Conservation (phyloP, 2,888 invertebrate genomes). For the Scelioninae gen. 2 region DNA sequence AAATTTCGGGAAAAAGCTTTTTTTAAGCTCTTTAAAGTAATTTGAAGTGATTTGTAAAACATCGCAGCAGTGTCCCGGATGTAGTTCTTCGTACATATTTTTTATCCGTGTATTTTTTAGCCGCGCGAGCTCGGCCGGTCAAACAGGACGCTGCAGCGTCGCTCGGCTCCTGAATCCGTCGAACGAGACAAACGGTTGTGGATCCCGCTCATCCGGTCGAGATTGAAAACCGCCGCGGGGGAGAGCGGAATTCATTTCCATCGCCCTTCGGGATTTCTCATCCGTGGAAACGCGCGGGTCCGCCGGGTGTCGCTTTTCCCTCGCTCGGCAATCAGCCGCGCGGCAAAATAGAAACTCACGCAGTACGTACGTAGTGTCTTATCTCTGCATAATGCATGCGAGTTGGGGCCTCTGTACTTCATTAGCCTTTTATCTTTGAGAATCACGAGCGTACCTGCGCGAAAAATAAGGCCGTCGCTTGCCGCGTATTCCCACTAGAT, state of each 20-base stretch:
- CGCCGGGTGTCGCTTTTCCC: slow-evolving; percentile 10
- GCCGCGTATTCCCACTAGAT: slow-evolving; percentile 52
- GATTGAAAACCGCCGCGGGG: slow-evolving; percentile 50
- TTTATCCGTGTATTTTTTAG: background rate
- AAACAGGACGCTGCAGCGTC: slow-evolving; percentile 15
- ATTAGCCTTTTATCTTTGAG: slow-evolving; percentile 63
- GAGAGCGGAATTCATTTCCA: slow-evolving; percentile 45
- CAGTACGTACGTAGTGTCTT: slow-evolving; percentile 59
- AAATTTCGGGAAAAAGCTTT: too few relatives aligned
- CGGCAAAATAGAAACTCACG: slow-evolving; percentile 66
- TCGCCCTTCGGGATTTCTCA: slow-evolving; percentile 45
- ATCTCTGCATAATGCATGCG: slow-evolving; percentile 70
- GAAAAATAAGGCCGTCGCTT: slow-evolving; percentile 50
- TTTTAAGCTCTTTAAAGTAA: too few relatives aligned
- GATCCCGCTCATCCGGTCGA: slow-evolving; percentile 45
- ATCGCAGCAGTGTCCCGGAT: too few relatives aligned
- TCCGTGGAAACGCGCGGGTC: slow-evolving; percentile 26
- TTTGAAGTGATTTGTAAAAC: too few relatives aligned
- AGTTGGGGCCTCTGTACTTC: slow-evolving; percentile 62
- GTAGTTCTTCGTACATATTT: too few relatives aligned
- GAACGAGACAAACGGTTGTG: slow-evolving; percentile 45
- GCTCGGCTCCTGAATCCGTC: slow-evolving; percentile 8
- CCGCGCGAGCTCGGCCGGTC: slow-evolving; percentile 19
- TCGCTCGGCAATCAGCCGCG: slow-evolving; percentile 37
- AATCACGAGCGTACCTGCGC: slow-evolving; percentile 46